phyloP scores from a whole-genome alignment of 2,888 invertebrate species.

The Conchocele bisecta region DNA sequence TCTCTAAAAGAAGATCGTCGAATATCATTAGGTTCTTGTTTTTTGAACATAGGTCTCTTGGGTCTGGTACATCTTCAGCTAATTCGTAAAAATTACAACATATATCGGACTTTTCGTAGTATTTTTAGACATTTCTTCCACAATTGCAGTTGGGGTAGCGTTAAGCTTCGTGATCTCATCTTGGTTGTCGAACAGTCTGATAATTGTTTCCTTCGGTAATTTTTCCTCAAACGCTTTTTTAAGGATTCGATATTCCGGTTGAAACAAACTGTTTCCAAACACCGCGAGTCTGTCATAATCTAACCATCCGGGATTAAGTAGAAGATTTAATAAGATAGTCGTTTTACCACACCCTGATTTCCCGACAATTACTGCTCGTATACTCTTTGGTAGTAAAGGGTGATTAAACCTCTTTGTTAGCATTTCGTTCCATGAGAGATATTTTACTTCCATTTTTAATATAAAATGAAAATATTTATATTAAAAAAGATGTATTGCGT shows the following conservation, averaged over 20 bases:
- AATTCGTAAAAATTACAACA: background rate
- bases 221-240: constrained; percentile 12
- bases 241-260: constrained; percentile 15
- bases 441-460: too few species aligned
- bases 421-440: too few species aligned
- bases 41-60: constrained; percentile 6
- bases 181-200: too few species aligned
- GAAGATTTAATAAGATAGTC: too few species aligned
- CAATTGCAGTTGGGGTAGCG: too few species aligned
- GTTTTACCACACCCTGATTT: constrained; percentile 28
- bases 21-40: constrained; percentile 29
- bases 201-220: constrained; percentile 4
- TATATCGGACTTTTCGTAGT: background rate
- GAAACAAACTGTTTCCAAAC: constrained; percentile 14
- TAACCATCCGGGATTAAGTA: background rate
- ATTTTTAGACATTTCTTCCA: too few species aligned
- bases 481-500: constrained; percentile 14
- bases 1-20: constrained; percentile 22
- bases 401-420: too few species aligned
- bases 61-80: constrained; percentile 22
- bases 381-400: constrained; percentile 19
- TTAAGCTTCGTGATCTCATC: too few species aligned
- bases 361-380: constrained; percentile 23
- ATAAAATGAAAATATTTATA: too few species aligned
- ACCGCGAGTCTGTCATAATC: background rate